Evolutionary conservation across 1,140 invertebrate genomes (phyloP).

Genomic region (Riptortus pedestris): DNA sequence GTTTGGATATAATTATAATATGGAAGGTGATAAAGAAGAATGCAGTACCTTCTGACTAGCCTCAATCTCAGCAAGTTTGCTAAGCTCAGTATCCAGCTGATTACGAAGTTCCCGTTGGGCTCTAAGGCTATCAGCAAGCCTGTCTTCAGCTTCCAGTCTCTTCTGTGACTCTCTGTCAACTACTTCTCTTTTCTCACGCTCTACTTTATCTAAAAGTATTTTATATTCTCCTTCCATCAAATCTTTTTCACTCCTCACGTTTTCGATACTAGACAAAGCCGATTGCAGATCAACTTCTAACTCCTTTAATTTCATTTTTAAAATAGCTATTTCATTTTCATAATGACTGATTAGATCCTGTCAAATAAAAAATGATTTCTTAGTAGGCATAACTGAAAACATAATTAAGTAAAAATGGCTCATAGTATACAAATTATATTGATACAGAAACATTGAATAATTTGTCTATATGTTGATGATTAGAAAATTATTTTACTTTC

Average conservation of each 20-base stretch:
- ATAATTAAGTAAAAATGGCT: too few species aligned
- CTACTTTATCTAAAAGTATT: not conserved
- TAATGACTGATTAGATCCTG: not conserved
- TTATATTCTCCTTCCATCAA: constrained; percentile 6
- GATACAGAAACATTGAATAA: too few species aligned
- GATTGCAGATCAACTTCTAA: not conserved
- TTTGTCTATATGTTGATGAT: too few species aligned
- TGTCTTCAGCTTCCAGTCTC: constrained; percentile 25
- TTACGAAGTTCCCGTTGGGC: constrained; percentile 10
- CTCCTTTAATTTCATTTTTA: constrained; percentile 4
- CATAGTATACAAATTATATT: too few species aligned
- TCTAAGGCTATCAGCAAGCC: constrained; percentile 9
- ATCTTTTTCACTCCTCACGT: not conserved
- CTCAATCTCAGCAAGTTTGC: not conserved
- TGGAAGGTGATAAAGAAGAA: too few species aligned
- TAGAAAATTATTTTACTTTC: too few species aligned
- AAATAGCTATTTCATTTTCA: not conserved
- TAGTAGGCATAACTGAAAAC: too few species aligned
- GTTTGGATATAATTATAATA: too few species aligned
- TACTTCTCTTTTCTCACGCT: not conserved
- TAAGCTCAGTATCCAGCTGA: constrained; percentile 18
- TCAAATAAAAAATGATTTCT: too few species aligned
- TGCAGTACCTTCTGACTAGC: not conserved
- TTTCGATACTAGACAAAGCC: not conserved
- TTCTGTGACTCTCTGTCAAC: constrained; percentile 22